phyloP scores from a whole-genome alignment of 2,888 invertebrate species.

The Tinea pellionella region DNA sequence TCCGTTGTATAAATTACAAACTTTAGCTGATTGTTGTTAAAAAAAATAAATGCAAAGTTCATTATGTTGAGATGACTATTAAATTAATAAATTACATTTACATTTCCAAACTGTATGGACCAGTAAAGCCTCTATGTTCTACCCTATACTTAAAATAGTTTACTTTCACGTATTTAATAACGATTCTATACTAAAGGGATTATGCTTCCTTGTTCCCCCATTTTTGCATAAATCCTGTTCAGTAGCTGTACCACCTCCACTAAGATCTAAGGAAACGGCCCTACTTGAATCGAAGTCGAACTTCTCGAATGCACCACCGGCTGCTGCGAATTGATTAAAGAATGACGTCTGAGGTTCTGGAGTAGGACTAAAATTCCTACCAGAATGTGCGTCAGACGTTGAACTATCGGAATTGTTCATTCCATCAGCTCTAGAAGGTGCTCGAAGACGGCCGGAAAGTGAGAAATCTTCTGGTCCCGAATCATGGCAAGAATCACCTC shows the following conservation, averaged over 20 bases:
- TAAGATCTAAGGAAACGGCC: conserved; percentile 61
- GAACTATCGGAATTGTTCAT: conserved; percentile 72
- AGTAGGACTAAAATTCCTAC: conserved; percentile 54
- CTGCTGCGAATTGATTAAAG: conserved; percentile 52
- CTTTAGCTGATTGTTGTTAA: neutral
- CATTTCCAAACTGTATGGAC: neutral
- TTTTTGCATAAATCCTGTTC: conserved; percentile 64
- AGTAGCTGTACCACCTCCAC: conserved; percentile 46
- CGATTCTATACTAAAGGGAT: conserved; percentile 93
- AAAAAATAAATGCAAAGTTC: neutral
- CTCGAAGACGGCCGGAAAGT: conserved; percentile 67
- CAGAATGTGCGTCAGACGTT: conserved; percentile 56
- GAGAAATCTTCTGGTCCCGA: conserved; percentile 74
- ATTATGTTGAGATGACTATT: neutral
- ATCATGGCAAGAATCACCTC: conserved; percentile 80
- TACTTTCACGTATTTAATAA: conserved; percentile 81
- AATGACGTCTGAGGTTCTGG: conserved; percentile 59
- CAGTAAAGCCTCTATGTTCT: conserved; percentile 42
- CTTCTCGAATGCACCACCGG: conserved; percentile 52
- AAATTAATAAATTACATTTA: neutral
- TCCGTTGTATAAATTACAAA: no score
- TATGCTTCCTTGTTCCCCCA: conserved; percentile 73
- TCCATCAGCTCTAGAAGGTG: conserved; percentile 69
- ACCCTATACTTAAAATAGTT: conserved; percentile 23
- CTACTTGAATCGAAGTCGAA: conserved; percentile 62